A percentile compares a stretch with the other conserved stretches of the same genome.
Evolutionary conservation across 2,888 invertebrate genomes (phyloP).

Genomic region (Heliconius hortense): DNA sequence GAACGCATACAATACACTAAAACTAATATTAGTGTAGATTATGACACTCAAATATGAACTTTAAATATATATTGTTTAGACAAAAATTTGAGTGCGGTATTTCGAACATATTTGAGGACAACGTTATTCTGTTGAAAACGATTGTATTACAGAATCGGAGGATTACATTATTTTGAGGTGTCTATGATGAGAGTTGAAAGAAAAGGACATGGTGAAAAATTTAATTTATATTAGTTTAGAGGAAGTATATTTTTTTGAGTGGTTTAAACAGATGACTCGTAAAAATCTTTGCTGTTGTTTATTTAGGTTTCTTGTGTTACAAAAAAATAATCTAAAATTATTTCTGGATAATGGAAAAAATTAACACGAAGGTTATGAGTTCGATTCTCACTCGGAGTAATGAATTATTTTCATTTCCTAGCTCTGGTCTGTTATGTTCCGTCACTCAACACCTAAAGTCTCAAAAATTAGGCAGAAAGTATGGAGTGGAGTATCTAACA

Average conservation of each 20-base stretch:
- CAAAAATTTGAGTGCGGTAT: slow-evolving; percentile 33
- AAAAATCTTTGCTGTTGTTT: background rate
- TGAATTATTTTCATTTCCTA: too few species aligned
- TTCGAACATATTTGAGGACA: background rate
- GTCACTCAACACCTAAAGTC: too few species aligned
- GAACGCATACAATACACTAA: slow-evolving; percentile 54
- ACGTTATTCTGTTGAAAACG: slow-evolving; percentile 52
- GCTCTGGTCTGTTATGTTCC: too few species aligned
- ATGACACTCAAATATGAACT: background rate
- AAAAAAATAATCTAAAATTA: background rate
- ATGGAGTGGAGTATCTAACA: too few species aligned
- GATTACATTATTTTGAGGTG: slow-evolving; percentile 47
- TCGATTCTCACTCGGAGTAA: too few species aligned
- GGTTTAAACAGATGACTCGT: background rate
- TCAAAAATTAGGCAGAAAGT: too few species aligned
- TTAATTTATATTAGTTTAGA: slow-evolving; percentile 23
- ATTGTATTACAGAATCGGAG: slow-evolving; percentile 61
- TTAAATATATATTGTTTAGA: slow-evolving; percentile 17
- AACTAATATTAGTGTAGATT: slow-evolving; percentile 22
- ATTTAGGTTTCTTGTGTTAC: background rate
- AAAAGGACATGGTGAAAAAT: slow-evolving; percentile 35
- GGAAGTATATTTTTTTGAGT: background rate
- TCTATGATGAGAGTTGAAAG: slow-evolving; percentile 40
- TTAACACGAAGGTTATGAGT: too few species aligned
- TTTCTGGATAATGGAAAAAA: background rate